A percentile compares a stretch with the other conserved stretches of the same genome.
phyloP scores from a whole-genome alignment of 2,888 invertebrate species.

The Protodeltote pygarga region DNA sequence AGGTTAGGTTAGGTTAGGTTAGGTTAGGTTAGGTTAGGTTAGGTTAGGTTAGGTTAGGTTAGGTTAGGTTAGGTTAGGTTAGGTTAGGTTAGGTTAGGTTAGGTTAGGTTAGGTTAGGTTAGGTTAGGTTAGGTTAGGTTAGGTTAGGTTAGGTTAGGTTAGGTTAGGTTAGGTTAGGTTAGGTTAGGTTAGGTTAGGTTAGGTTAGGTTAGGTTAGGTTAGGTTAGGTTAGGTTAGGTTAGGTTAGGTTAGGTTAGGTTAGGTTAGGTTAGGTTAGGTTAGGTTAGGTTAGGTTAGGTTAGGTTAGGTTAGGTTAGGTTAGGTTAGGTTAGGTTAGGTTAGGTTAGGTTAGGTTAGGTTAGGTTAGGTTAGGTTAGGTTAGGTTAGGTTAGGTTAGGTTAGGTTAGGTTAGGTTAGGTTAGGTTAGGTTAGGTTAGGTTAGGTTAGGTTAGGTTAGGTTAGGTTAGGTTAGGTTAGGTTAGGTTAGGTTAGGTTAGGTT shows the following conservation, averaged over 20 bases:
- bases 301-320: no score
- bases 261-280: background rate
- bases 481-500: no score
- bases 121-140: constrained; percentile 1
- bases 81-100: constrained; percentile 1
- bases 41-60: background rate
- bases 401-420: no score
- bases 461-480: no score
- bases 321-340: no score
- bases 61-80: constrained; percentile 1
- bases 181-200: constrained; percentile 1
- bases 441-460: no score
- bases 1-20: background rate
- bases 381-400: no score
- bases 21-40: background rate
- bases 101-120: constrained; percentile 1
- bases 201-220: constrained; percentile 1
- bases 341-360: no score
- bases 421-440: no score
- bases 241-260: background rate
- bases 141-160: constrained; percentile 1
- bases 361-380: no score
- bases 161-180: constrained; percentile 1
- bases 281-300: background rate
- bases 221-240: background rate